Percentiles rank a stretch among this genome's conserved stretches.
Conservation (phyloP, 1,140 invertebrate species). For the Probaryconus sp. region DNA sequence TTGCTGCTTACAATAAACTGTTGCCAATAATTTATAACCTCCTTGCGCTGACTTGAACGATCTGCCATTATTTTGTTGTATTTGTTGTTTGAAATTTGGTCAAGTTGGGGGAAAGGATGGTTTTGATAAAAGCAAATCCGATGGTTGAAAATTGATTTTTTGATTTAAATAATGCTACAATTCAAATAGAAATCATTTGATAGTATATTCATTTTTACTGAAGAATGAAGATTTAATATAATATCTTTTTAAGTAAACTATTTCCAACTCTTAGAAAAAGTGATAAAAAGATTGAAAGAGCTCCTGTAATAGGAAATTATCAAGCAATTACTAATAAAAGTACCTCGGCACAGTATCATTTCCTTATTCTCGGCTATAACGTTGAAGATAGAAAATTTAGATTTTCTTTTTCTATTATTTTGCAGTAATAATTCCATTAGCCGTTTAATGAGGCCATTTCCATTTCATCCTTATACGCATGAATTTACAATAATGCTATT, state of each 20-base stretch:
- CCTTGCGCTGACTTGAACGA: background rate
- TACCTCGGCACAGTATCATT: slow-evolving; percentile 42
- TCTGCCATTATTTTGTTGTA: no score
- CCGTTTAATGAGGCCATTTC: slow-evolving; percentile 50
- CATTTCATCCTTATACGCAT: slow-evolving; percentile 34
- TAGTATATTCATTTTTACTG: no score
- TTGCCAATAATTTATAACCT: slow-evolving; percentile 42
- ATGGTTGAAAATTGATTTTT: no score
- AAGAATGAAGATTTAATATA: background rate
- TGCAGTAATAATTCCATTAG: slow-evolving; percentile 58
- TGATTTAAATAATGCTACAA: no score
- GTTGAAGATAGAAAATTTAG: slow-evolving; percentile 1
- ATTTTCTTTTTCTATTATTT: slow-evolving; percentile 43
- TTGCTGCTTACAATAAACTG: slow-evolving; percentile 53
- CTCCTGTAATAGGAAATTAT: slow-evolving; percentile 19
- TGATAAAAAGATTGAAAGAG: slow-evolving; percentile 27
- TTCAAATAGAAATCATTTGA: no score
- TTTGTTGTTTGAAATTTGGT: no score
- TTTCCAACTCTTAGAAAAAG: slow-evolving; percentile 18
- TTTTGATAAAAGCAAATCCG: no score
- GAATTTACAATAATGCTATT: slow-evolving; percentile 51
- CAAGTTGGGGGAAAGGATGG: no score
- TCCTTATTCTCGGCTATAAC: slow-evolving; percentile 55
- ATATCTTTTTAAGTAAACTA: background rate
- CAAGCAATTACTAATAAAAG: slow-evolving; percentile 32